Conservation (phyloP, 2,797 vertebrate genomes). For the Helostoma temminkii region DNA sequence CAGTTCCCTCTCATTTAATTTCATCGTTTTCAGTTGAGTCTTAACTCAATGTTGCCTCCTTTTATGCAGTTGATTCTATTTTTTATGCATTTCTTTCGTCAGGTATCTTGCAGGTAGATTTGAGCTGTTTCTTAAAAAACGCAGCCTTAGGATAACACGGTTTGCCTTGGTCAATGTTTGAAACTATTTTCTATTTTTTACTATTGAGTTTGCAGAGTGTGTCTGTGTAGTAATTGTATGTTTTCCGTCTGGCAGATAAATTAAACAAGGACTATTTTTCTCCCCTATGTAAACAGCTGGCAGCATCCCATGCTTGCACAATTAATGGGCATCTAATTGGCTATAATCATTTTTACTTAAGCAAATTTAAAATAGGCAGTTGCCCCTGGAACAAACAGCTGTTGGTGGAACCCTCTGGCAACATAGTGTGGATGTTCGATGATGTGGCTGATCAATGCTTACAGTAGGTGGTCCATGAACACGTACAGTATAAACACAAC, state of each 20-base stretch:
- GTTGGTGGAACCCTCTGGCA: slow-evolving; percentile 91
- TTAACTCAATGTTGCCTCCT: neutral
- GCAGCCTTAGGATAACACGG: neutral
- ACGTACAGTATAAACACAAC: slow-evolving; percentile 29
- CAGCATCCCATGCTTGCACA: slow-evolving; percentile 94
- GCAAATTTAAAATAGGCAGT: slow-evolving; percentile 91
- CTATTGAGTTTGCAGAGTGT: slow-evolving; percentile 28
- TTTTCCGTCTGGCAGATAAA: slow-evolving; percentile 55
- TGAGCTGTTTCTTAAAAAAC: neutral
- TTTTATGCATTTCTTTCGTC: neutral
- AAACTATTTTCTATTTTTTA: slow-evolving; percentile 8
- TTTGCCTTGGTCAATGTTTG: slow-evolving; percentile 6
- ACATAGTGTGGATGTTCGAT: slow-evolving; percentile 83
- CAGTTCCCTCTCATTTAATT: no score
- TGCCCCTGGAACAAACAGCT: slow-evolving; percentile 94
- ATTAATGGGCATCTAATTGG: slow-evolving; percentile 99
- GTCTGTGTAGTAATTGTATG: slow-evolving; percentile 35
- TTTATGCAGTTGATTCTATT: neutral
- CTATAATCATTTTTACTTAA: slow-evolving; percentile 97
- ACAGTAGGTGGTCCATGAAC: slow-evolving; percentile 73
- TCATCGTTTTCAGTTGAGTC: no score
- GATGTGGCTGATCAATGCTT: slow-evolving; percentile 86
- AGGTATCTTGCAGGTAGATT: neutral
- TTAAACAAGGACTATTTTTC: slow-evolving; percentile 90
- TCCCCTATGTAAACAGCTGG: slow-evolving; percentile 96